A percentile compares a stretch with the other conserved stretches of the same genome.
Evolutionary conservation across 2,113 vertebrate genomes (phyloP).

Genomic region (Fulmarus glacialis): DNA sequence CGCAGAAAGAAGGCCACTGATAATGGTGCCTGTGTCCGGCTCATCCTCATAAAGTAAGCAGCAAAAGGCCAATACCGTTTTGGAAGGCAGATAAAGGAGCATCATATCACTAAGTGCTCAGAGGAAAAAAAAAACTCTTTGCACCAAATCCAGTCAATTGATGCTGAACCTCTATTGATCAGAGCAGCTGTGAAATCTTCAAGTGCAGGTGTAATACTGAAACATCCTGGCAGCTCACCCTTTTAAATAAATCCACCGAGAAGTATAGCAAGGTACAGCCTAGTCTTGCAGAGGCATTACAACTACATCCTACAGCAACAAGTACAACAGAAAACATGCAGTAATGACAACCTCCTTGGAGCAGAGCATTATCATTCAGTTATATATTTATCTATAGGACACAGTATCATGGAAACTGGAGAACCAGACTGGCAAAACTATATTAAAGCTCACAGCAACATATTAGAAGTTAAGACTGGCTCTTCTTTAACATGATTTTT

Average conservation of each 20-base stretch:
- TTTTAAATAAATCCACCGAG: background rate
- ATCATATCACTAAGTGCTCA: background rate
- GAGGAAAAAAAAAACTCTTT: background rate
- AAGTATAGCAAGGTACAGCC: accelerated
- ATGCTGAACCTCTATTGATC: background rate
- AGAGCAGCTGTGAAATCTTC: background rate
- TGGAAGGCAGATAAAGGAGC: background rate
- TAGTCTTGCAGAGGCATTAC: background rate
- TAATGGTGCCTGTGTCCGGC: background rate
- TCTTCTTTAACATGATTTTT: background rate
- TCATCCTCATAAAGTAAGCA: background rate
- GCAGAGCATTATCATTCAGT: accelerated
- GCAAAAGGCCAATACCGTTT: background rate
- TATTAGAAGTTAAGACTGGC: accelerated
- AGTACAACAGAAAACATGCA: background rate
- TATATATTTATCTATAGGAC: no score
- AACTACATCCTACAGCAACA: background rate
- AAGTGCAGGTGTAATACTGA: background rate
- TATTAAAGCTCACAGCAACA: background rate
- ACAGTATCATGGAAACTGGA: background rate
- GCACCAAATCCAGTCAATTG: background rate
- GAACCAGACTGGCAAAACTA: background rate
- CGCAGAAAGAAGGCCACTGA: background rate
- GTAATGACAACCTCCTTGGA: accelerated
- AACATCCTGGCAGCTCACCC: background rate